A percentile compares a stretch with the other conserved stretches of the same genome.
Evolutionary conservation across 2,888 invertebrate genomes (phyloP).

Genomic region (Andrena marginata): DNA sequence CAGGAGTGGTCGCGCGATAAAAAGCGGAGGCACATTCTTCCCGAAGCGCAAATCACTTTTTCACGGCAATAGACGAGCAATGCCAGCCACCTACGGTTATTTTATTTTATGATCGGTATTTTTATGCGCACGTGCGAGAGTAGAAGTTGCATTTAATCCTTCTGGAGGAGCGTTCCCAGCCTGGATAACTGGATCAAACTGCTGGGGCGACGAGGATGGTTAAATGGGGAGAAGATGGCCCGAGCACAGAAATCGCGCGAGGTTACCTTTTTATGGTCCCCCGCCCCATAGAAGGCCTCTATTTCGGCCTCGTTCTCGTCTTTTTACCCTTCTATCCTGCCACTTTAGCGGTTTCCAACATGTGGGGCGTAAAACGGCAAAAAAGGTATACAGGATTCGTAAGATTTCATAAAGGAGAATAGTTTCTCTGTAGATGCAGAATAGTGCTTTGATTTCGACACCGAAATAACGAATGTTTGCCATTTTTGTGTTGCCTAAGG

Average conservation of each 20-base stretch:
- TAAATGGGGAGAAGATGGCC: slow-evolving; percentile 45
- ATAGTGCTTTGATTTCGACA: background rate
- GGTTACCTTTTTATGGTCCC: slow-evolving; percentile 56
- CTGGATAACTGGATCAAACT: slow-evolving; percentile 49
- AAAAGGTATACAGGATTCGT: background rate
- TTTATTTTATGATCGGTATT: slow-evolving; percentile 67
- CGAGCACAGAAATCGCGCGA: slow-evolving; percentile 40
- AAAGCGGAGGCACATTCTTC: slow-evolving; percentile 18
- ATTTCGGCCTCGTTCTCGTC: slow-evolving; percentile 20
- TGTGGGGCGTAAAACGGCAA: slow-evolving; percentile 32
- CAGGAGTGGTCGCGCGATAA: slow-evolving; percentile 1
- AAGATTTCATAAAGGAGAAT: background rate
- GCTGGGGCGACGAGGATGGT: slow-evolving; percentile 21
- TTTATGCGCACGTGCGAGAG: slow-evolving; percentile 53
- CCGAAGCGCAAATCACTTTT: slow-evolving; percentile 41
- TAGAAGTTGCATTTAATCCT: slow-evolving; percentile 66
- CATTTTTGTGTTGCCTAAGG: background rate
- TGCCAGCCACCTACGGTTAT: slow-evolving; percentile 55
- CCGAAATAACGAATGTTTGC: background rate
- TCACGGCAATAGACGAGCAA: slow-evolving; percentile 37
- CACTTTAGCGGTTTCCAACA: slow-evolving; percentile 29
- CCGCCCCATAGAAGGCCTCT: slow-evolving; percentile 23
- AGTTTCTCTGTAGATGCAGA: slow-evolving; percentile 13
- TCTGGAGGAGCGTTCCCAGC: slow-evolving; percentile 51
- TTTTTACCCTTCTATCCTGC: slow-evolving; percentile 27